Conservation (phyloP, 2,797 vertebrate genomes). For the Anabacerthia variegaticeps region DNA sequence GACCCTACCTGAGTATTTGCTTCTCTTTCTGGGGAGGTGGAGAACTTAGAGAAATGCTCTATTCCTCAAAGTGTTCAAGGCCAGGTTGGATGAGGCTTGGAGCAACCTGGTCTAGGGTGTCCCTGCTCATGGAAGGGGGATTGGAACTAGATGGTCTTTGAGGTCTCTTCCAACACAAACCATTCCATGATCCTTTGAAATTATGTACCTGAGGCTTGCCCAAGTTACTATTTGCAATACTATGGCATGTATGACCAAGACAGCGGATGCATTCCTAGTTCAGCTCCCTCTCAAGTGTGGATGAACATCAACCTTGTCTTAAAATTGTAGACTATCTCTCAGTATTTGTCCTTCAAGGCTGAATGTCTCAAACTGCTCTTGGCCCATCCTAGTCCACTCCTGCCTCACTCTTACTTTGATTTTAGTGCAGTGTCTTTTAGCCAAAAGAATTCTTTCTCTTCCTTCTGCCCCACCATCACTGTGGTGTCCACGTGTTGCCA, state of each 20-base stretch:
- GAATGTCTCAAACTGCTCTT: neutral
- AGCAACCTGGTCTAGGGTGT: neutral
- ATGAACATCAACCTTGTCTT: neutral
- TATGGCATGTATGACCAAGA: neutral
- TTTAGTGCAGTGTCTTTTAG: neutral
- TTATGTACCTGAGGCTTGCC: neutral
- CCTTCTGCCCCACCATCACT: neutral
- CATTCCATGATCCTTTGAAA: neutral
- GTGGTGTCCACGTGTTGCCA: neutral
- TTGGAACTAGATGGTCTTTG: neutral
- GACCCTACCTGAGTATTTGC: neutral
- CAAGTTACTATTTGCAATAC: neutral
- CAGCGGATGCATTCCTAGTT: neutral
- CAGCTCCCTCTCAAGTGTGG: neutral
- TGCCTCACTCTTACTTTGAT: neutral
- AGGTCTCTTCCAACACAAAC: neutral
- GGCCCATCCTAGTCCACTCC: neutral
- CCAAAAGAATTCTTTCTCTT: neutral
- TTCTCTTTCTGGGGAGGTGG: neutral
- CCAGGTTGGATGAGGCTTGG: neutral
- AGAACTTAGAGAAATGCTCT: neutral
- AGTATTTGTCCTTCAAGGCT: neutral
- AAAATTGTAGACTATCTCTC: neutral
- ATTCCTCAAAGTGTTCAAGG: neutral
- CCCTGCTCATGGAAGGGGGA: neutral